Conservation (phyloP, 2,113 vertebrate species). For the Caranx ignobilis region DNA sequence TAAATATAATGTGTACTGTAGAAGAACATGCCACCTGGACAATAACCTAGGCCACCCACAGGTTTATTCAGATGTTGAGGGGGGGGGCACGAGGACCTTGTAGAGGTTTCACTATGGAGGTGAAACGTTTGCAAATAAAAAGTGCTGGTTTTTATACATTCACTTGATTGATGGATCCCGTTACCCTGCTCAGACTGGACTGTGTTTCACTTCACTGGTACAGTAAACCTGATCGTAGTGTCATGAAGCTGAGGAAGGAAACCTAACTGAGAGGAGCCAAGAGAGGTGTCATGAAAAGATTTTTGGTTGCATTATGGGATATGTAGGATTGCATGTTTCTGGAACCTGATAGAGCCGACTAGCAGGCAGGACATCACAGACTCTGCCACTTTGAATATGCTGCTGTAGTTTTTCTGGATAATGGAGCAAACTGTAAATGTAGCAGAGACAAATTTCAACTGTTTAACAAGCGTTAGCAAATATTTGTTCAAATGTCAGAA, state of each 20-base stretch:
- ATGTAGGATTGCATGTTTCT: neutral
- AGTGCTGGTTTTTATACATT: slow-evolving; percentile 54
- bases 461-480: neutral
- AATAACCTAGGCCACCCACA: slow-evolving; percentile 33
- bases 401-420: neutral
- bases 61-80: slow-evolving; percentile 73
- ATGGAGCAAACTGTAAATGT: neutral
- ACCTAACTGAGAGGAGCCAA: neutral
- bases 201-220: neutral
- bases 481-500: neutral
- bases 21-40: slow-evolving; percentile 46
- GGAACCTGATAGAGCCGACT: neutral
- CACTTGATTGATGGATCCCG: neutral
- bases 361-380: neutral
- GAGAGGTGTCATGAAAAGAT: neutral
- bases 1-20: slow-evolving; percentile 32
- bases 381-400: neutral
- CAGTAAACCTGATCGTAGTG: neutral
- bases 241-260: neutral
- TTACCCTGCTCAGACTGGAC: neutral
- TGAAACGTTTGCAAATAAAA: slow-evolving; percentile 4
- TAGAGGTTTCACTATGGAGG: slow-evolving; percentile 4
- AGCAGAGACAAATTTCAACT: neutral
- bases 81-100: slow-evolving; percentile 36
- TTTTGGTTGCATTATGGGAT: slow-evolving; percentile 11